phyloP scores from a whole-genome alignment of 2,888 invertebrate genomes.

The Therioaphis trifolii region DNA sequence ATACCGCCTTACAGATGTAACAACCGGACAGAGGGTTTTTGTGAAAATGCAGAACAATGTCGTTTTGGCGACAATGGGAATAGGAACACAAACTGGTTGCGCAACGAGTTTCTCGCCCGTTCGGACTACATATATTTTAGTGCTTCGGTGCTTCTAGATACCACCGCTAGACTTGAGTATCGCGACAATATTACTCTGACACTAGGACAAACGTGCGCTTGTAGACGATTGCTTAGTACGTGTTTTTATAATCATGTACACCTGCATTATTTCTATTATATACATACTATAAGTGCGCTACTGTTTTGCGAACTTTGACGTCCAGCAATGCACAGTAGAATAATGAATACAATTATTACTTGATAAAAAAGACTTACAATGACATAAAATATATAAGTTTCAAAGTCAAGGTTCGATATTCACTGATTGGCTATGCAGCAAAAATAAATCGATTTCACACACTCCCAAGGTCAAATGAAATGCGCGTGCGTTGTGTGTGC shows the following conservation, averaged over 20 bases:
- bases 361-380: background rate
- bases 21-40: background rate
- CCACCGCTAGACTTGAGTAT: background rate
- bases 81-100: background rate
- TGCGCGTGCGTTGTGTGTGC: too few relatives aligned
- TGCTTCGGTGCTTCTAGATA: background rate
- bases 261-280: background rate
- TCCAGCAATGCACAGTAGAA: background rate
- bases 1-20: background rate
- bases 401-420: conserved; percentile 53
- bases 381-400: conserved; percentile 13
- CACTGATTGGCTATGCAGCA: conserved; percentile 26
- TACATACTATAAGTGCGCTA: background rate
- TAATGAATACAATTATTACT: background rate
- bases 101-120: conserved; percentile 1
- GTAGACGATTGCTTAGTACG: background rate
- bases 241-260: background rate
- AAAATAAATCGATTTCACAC: conserved; percentile 51
- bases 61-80: conserved; percentile 6
- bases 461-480: conserved; percentile 20
- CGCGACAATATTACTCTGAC: background rate
- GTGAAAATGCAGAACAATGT: conserved; percentile 7
- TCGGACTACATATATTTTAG: background rate
- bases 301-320: background rate
- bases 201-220: background rate